Evolutionary conservation across 92 coral and sea anemone genomes (phyloP).

Genomic region (Epizoanthus illoricatus): DNA sequence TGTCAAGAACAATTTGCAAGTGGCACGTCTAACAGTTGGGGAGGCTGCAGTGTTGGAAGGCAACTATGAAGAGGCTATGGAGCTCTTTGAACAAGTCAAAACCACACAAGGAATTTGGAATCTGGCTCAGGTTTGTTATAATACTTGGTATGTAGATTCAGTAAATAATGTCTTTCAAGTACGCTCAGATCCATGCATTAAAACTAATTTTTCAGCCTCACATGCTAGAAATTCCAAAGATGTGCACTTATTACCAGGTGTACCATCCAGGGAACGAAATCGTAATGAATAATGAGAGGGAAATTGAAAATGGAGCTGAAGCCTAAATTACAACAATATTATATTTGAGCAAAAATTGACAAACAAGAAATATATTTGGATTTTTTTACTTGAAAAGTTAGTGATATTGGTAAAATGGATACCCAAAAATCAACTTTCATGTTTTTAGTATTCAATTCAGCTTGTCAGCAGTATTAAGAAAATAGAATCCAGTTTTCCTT

Average conservation of each 20-base stretch:
- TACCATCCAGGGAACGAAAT: too few species aligned
- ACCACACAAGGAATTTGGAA: conserved; percentile 87
- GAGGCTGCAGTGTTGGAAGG: conserved; percentile 85
- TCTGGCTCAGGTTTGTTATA: conserved; percentile 79
- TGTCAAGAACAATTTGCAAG: conserved; percentile 65
- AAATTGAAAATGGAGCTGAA: too few species aligned
- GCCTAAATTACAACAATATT: too few species aligned
- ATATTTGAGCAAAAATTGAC: neutral
- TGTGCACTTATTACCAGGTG: neutral
- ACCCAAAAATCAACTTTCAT: too few species aligned
- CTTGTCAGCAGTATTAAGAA: too few species aligned
- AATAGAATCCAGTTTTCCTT: too few species aligned
- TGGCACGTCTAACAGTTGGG: conserved; percentile 76
- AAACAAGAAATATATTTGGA: neutral
- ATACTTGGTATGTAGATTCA: neutral
- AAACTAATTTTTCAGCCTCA: neutral
- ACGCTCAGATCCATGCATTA: neutral
- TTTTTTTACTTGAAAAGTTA: too few species aligned
- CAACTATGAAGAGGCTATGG: conserved; percentile 83
- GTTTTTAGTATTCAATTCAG: neutral
- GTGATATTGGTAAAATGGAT: too few species aligned
- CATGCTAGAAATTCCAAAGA: neutral
- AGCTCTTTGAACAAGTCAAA: conserved; percentile 88
- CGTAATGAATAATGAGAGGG: too few species aligned
- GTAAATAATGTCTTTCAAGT: neutral